phyloP scores from a whole-genome alignment of 2,113 vertebrate species.

The Dicrurus megarhynchus region DNA sequence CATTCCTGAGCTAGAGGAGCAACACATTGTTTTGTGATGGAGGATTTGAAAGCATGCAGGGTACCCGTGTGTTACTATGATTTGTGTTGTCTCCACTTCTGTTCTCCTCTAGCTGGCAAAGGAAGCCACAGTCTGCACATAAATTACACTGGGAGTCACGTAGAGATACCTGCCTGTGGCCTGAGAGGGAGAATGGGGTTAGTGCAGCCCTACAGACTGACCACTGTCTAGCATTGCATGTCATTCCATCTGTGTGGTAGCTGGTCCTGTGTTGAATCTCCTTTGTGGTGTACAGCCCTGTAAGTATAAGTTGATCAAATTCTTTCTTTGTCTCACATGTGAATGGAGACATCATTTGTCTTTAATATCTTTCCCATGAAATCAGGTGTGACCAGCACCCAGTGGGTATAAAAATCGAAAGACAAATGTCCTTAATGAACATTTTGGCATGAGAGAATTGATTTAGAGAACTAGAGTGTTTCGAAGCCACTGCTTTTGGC shows the following conservation, averaged over 20 bases:
- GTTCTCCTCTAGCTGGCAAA: not conserved
- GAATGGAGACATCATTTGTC: not conserved
- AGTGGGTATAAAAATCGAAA: not conserved
- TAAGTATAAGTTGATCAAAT: not conserved
- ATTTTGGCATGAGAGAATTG: not conserved
- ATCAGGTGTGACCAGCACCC: not conserved
- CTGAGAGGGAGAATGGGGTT: not conserved
- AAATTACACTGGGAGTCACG: not conserved
- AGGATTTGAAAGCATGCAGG: not conserved
- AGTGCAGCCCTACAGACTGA: not conserved
- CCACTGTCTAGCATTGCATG: not conserved
- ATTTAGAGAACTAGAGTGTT: not conserved
- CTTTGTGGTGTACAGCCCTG: not conserved
- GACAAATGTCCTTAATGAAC: not conserved
- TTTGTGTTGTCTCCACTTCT: not conserved
- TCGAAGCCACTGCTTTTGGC: not conserved
- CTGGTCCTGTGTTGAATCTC: not conserved
- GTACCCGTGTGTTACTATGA: accelerated
- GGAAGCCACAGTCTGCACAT: not conserved
- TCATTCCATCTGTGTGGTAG: not conserved
- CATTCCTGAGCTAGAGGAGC: not conserved
- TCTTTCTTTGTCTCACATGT: not conserved
- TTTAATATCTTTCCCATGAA: not conserved
- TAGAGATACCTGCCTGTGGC: not conserved
- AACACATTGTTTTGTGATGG: not conserved